Base-by-base conservation (phyloP, 2,888 invertebrate genomes). In the Agriopis marginaria region DNA sequence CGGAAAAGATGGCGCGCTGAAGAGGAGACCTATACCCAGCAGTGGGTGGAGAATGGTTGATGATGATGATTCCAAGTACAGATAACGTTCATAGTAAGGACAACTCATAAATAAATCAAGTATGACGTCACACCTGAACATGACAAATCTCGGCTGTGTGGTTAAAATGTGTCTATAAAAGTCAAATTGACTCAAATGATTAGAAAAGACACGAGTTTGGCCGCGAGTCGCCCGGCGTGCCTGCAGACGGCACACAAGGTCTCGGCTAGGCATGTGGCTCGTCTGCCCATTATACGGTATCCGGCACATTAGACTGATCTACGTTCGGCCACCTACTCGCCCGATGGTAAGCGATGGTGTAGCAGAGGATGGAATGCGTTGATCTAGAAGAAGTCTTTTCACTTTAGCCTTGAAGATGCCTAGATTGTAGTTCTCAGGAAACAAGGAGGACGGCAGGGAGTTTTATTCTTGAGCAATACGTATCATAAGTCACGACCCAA, bases 141-240 rank as follows among this genome's bases (percentile, higher is more conserved):
- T 54, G 70, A 17, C 61, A 51, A 65, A 62, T 72, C 63, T 71
- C 63, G 45, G 59, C n/a, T 14, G 39, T 39, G 45, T 23, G 49
- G 32, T 44, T 60, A 44, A 68, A 65, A 62, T 72, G 67, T 74
- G 71, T 61, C 58, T 71, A 74, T 74, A 75, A 76, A 77, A 79
- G 66, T 71, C 74, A 74, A 77, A 79, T 79, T 79, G 78, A 73
- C 75, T 70, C 61, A 79, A 79, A 78, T 74, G 61, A 78, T 77
- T 75, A 74, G 63, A 63, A 59, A 66, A 56, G 49, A 53, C 72
- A 71, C 72, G 68, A 73, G 55, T 68, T 59, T 40, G 63, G 58
- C 62, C 47, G 63, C 63, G 65, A 62, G 66, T 40, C 23, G 60
- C 44, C 17, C 14, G 39, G 32, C 32, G 60, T 10, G 11, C 12